Conservation (phyloP, 2,797 vertebrate species). For the Kryptolebias ocellatus region DNA sequence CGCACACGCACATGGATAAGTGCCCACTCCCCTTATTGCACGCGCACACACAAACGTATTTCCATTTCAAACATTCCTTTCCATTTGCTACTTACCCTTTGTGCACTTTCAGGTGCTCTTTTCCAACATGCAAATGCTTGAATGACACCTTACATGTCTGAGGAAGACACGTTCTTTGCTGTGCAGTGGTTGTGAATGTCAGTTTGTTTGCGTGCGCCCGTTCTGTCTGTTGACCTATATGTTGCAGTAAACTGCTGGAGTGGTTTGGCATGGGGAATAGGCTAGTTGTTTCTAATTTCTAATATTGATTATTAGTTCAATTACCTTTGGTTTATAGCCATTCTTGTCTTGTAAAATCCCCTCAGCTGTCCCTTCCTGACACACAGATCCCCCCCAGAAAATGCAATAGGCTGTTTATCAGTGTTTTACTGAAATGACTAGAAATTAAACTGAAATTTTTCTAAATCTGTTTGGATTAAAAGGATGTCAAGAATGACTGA, state of each 20-base stretch:
- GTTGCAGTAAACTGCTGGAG: constrained; percentile 57
- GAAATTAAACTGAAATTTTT: neutral
- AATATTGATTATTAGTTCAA: constrained; percentile 74
- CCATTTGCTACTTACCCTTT: constrained; percentile 36
- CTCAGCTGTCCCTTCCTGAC: constrained; percentile 4
- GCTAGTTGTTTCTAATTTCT: constrained; percentile 64
- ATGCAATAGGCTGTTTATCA: neutral
- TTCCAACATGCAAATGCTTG: constrained; percentile 41
- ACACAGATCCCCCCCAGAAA: neutral
- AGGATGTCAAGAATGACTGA: no score
- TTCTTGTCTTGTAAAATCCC: constrained; percentile 30
- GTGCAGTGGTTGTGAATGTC: constrained; percentile 25
- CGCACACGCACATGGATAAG: neutral
- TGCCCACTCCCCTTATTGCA: constrained; percentile 7
- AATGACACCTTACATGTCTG: constrained; percentile 49
- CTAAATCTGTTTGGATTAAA: neutral
- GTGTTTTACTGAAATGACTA: neutral
- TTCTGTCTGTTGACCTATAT: constrained; percentile 36
- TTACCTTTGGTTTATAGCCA: constrained; percentile 69
- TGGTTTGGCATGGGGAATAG: constrained; percentile 63
- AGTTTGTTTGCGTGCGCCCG: constrained; percentile 32
- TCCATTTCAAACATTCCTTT: constrained; percentile 71
- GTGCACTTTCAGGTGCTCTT: constrained; percentile 13
- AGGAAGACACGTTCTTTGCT: constrained; percentile 40
- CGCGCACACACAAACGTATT: constrained; percentile 27